These are phyloP conservation scores for Dryobates pubescens DNA, from an alignment of 2,797 vertebrate species.

Conservation along the genomic window DNA sequence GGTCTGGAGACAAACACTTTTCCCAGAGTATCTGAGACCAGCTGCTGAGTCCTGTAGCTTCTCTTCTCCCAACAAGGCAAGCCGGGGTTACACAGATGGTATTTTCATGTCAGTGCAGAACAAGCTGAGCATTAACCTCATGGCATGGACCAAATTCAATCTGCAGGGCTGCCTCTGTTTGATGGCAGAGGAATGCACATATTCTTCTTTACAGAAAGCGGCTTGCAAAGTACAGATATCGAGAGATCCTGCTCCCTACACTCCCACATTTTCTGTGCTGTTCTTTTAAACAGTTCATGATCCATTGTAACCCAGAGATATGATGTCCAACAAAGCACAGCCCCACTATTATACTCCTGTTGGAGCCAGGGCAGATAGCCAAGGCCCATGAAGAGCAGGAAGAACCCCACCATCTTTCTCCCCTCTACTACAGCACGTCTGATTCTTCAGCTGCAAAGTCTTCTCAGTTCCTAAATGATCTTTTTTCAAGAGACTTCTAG, in stretches of 20 bases:
- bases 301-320: neutral
- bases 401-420: neutral
- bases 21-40: slow-evolving; percentile 67
- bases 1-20: slow-evolving; percentile 54
- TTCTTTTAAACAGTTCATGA: neutral
- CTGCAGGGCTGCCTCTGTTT: slow-evolving; percentile 36
- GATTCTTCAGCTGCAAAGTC: neutral
- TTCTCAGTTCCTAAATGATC: neutral
- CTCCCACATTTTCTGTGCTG: neutral
- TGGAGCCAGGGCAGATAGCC: neutral
- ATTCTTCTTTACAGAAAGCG: slow-evolving; percentile 6
- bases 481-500: neutral
- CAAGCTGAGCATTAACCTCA: slow-evolving; percentile 65
- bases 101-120: slow-evolving; percentile 67
- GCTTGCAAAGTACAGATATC: neutral
- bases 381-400: neutral
- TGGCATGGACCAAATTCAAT: slow-evolving; percentile 65
- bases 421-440: fast-evolving
- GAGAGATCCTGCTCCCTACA: neutral
- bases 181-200: neutral
- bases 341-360: neutral
- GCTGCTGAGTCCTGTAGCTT: slow-evolving; percentile 62
- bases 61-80: slow-evolving; percentile 53
- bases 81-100: slow-evolving; percentile 64
- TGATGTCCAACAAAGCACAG: neutral